Base-by-base conservation (phyloP, 2,113 vertebrate genomes). In the Lampris megalopsis region DNA sequence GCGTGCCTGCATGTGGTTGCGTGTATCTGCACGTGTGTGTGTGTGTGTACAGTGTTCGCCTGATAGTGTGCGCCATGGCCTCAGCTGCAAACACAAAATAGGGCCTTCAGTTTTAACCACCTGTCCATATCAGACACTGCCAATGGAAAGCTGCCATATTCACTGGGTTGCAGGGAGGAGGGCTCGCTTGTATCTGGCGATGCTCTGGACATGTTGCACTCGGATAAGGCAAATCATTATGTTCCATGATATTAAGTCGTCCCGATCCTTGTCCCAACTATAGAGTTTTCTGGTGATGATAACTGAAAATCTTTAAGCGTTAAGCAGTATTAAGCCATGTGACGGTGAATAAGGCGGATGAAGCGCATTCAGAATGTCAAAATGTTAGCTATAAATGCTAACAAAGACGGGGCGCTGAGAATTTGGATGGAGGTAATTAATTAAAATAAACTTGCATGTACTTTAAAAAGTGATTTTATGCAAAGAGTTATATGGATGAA, bases 141-240 rank as follows among this genome's bases (percentile, higher is more conserved):
- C 89, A 90, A 73, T n/a, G 78, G 86, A 87, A 62, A 50, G 82
- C 81, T 91, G 88, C 88, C 85, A 90, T 13, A 63, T 77, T 76
- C 86, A 85, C 79, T 59, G 61, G 75, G 61, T 78, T 64, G 76
- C 50, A 73, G 70, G 68, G 67, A 63, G 71, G 37, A 56, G 49
- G 61, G 75, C 45, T 72, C 76, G 81, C 65, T 64, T 75, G 77
- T 9, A 74, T 83, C 80, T 80, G 81, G 78, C 80, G 5, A 24
- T n/a, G 4, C 9, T 60, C n/a, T 53, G 6, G 82, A 73, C 85
- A 87, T 75, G 83, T 71, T 83, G 58, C 35, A 24, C 68, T 78
- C 35, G 41, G 59, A 71, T 80, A 72, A 67, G 75, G 7, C 57
- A 38, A 73, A 13, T 77, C 63, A 60, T 77, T 72, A 42, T 73